These are phyloP conservation scores for Synanthedon tipuliformis DNA, from an alignment of 2,888 invertebrate species.

Conservation along the genomic window DNA sequence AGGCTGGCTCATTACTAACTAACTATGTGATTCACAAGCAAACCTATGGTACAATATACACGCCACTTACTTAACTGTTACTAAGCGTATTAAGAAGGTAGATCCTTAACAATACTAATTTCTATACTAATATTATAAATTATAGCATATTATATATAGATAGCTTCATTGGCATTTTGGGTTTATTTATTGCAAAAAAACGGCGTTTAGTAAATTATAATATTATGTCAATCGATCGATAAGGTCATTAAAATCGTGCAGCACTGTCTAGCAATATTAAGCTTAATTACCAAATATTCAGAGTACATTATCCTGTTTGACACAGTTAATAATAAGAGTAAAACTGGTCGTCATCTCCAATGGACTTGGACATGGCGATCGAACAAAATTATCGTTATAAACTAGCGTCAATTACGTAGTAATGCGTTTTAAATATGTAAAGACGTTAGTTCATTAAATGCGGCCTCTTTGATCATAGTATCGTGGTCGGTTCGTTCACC, in stretches of 20 bases:
- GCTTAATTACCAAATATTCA: too few species aligned
- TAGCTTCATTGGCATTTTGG: too few species aligned
- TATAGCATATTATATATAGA: too few species aligned
- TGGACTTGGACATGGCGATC: conserved; percentile 8
- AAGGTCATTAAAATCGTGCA: background rate
- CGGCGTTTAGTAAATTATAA: too few species aligned
- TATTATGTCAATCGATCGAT: conserved; percentile 8
- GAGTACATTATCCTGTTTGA: background rate
- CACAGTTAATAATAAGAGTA: conserved; percentile 8
- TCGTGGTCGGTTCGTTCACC: background rate
- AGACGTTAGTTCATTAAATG: conserved; percentile 23
- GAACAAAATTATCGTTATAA: conserved; percentile 37
- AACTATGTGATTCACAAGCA: conserved; percentile 49
- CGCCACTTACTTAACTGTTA: too few species aligned
- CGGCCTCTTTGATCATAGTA: conserved; percentile 28
- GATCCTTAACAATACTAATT: too few species aligned
- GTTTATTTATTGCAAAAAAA: too few species aligned
- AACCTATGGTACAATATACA: conserved; percentile 5
- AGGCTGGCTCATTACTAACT: conserved; percentile 48
- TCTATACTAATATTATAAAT: too few species aligned
- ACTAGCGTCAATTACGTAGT: conserved; percentile 37
- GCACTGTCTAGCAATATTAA: too few species aligned
- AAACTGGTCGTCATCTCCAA: too few species aligned
- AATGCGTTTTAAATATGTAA: conserved; percentile 44
- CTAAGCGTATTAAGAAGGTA: too few species aligned